Conservation (phyloP, 2,113 vertebrate genomes). For the Hiodon tergisus region DNA sequence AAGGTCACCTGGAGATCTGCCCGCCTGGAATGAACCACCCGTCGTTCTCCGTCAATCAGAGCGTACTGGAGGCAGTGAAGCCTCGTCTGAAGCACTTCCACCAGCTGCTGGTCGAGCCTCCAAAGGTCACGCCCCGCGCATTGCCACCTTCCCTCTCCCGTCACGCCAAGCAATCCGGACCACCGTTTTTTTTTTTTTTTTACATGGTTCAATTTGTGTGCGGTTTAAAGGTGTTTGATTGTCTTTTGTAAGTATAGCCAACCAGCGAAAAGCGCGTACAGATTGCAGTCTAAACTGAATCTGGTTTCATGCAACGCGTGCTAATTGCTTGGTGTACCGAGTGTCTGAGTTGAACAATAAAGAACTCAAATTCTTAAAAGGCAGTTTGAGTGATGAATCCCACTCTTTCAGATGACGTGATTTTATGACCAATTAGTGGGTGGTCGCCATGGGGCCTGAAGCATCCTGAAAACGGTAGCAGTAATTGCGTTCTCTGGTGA, state of each 20-base stretch:
- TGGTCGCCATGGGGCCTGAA: background rate
- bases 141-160: no score
- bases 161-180: no score
- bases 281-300: no score
- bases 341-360: no score
- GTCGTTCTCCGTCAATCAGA: conserved; percentile 86
- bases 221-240: no score
- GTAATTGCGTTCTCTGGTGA: background rate
- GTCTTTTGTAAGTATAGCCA: no score
- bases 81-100: conserved; percentile 89
- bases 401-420: background rate
- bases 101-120: conserved; percentile 89
- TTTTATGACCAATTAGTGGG: background rate
- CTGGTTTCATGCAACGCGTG: no score
- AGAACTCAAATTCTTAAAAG: no score
- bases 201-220: no score
- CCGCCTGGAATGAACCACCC: conserved; percentile 89
- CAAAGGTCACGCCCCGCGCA: conserved; percentile 82
- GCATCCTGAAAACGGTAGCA: background rate
- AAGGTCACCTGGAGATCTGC: conserved; percentile 90
- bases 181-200: no score
- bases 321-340: no score
- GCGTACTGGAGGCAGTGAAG: conserved; percentile 91
- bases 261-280: no score
- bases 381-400: background rate